Evolutionary conservation across 2,888 invertebrate genomes (phyloP).

Genomic region (Homarus gammarus): DNA sequence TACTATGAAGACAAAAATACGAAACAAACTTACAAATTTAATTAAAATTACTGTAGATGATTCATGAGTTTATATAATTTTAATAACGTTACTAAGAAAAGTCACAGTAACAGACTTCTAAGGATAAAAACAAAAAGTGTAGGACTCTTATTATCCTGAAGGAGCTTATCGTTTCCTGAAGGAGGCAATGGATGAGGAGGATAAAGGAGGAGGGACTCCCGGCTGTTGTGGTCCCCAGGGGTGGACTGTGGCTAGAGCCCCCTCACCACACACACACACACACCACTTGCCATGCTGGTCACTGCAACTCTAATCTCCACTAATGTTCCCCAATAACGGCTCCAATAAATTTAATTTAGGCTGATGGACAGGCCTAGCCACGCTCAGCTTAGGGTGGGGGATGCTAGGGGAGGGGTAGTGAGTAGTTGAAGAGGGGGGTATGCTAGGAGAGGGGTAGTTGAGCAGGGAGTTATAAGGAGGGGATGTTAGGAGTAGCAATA

Average conservation of each 20-base stretch:
- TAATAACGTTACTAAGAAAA: too few species aligned
- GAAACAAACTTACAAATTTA: too few species aligned
- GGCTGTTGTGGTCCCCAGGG: not conserved
- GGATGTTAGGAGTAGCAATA: too few species aligned
- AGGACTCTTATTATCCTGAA: too few species aligned
- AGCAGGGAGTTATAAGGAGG: too few species aligned
- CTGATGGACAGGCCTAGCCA: conserved; percentile 62
- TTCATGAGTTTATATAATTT: not conserved
- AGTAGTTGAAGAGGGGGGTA: not conserved
- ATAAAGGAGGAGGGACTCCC: not conserved
- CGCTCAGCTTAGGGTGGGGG: not conserved
- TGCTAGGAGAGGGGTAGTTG: not conserved
- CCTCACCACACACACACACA: not conserved
- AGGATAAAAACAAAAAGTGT: too few species aligned
- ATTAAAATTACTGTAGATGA: too few species aligned
- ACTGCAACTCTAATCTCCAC: conserved; percentile 58
- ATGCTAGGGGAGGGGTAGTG: not conserved
- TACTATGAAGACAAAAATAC: too few species aligned
- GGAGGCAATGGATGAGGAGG: not conserved
- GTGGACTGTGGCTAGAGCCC: not conserved
- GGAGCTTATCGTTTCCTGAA: not conserved
- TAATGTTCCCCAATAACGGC: conserved; percentile 64
- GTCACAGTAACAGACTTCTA: too few species aligned
- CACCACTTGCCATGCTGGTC: conserved; percentile 62
- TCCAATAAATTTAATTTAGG: conserved; percentile 63